These are phyloP conservation scores for Pyrrhura leucotis DNA, from an alignment of 2,797 vertebrate genomes.

Conservation along the genomic window DNA sequence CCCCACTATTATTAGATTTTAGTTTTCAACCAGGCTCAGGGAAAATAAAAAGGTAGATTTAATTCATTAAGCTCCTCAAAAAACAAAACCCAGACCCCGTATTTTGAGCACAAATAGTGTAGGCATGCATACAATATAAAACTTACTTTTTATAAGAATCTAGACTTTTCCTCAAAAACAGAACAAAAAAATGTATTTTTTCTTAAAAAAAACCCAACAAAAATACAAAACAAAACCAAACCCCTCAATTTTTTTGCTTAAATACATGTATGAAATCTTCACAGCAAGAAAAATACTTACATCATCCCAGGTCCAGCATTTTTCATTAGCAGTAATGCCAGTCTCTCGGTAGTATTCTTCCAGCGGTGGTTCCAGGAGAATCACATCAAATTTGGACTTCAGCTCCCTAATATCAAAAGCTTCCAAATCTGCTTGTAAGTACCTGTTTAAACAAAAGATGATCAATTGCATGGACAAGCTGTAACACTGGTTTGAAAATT, in stretches of 20 bases:
- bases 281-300: conserved; percentile 71
- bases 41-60: neutral
- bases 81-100: neutral
- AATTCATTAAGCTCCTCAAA: neutral
- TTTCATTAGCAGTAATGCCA: conserved; percentile 93
- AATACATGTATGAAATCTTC: fast-evolving
- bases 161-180: neutral
- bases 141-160: neutral
- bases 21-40: neutral
- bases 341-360: conserved; percentile 98
- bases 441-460: conserved; percentile 79
- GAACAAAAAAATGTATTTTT: neutral
- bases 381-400: conserved; percentile 96
- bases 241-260: neutral
- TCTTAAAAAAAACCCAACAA: neutral
- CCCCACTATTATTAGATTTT: neutral
- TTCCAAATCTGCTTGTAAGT: conserved; percentile 93
- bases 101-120: neutral
- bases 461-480: neutral
- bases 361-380: conserved; percentile 92
- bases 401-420: conserved; percentile 93
- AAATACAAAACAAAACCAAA: neutral
- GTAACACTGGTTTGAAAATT: neutral
- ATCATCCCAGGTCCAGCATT: conserved; percentile 98
- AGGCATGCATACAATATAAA: neutral